These are phyloP conservation scores for Sitobion miscanthi DNA, from an alignment of 1,140 invertebrate genomes.

Conservation along the genomic window DNA sequence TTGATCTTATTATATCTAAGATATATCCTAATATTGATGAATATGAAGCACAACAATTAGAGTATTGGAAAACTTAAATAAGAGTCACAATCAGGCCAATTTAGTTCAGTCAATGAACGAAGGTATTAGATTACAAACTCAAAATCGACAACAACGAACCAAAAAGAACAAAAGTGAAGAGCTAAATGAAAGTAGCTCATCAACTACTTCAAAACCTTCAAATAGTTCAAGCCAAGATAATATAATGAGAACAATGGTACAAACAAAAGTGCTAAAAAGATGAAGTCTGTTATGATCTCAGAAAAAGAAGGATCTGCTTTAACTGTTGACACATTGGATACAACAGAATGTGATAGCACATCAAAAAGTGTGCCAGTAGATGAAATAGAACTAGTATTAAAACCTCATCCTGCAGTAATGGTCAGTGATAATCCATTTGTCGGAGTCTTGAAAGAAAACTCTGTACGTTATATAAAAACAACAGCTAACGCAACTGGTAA, in stretches of 20 bases:
- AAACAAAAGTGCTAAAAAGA: conserved; percentile 31
- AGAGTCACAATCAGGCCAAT: conserved; percentile 90
- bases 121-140: conserved; percentile 90
- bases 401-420: conserved; percentile 90
- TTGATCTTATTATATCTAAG: conserved; percentile 96
- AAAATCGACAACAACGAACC: conserved; percentile 82
- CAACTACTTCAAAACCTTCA: conserved; percentile 10
- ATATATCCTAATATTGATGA: conserved; percentile 98
- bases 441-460: conserved; percentile 65
- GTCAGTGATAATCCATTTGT: conserved; percentile 75
- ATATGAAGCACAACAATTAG: conserved; percentile 96
- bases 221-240: conserved; percentile 13
- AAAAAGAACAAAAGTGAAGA: conserved; percentile 68
- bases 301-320: conserved; percentile 12
- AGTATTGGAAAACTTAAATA: conserved; percentile 91
- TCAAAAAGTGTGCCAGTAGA: not conserved
- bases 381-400: conserved; percentile 94
- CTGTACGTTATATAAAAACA: conserved; percentile 84
- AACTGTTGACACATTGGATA: conserved; percentile 36
- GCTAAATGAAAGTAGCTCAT: conserved; percentile 24
- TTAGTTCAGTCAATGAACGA: conserved; percentile 94
- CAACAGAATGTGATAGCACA: conserved; percentile 19
- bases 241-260: conserved; percentile 43
- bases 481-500: conserved; percentile 90
- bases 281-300: conserved; percentile 11